Percentiles rank a stretch among this genome's conserved stretches.
phyloP scores from a whole-genome alignment of 2,888 invertebrate species.

The Byasa hedistus region DNA sequence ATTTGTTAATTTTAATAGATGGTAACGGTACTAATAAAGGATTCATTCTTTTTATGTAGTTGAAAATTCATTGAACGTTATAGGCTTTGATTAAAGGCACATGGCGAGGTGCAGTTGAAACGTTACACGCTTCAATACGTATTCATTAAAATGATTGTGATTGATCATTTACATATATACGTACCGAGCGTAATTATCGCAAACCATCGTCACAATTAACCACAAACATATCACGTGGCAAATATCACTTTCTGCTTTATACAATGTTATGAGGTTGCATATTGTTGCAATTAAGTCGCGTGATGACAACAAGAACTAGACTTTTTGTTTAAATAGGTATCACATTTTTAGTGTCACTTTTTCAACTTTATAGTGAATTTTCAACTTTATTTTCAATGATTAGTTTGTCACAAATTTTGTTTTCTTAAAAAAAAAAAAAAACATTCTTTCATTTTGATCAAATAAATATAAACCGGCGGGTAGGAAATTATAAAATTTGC shows the following conservation, averaged over 20 bases:
- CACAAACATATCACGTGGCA: neutral
- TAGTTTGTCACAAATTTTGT: neutral
- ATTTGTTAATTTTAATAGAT: too few relatives aligned
- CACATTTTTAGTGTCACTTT: neutral
- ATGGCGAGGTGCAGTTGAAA: neutral
- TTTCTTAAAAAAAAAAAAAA: too few relatives aligned
- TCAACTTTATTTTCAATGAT: neutral
- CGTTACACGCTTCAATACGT: neutral
- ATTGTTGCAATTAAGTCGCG: neutral
- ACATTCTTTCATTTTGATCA: too few relatives aligned
- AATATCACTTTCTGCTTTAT: neutral
- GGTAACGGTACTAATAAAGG: neutral
- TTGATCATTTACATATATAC: constrained; percentile 18
- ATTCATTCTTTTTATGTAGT: neutral
- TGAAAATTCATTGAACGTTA: neutral
- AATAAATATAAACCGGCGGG: too few relatives aligned
- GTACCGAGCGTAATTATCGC: constrained; percentile 1
- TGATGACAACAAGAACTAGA: neutral
- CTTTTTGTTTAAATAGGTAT: too few relatives aligned
- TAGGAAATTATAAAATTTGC: neutral
- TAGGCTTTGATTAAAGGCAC: neutral
- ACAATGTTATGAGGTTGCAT: neutral
- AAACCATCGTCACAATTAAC: neutral
- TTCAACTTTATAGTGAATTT: neutral
- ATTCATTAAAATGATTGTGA: constrained; percentile 5